phyloP scores from a whole-genome alignment of 2,888 invertebrate genomes.

The Watsonalla cultraria region DNA sequence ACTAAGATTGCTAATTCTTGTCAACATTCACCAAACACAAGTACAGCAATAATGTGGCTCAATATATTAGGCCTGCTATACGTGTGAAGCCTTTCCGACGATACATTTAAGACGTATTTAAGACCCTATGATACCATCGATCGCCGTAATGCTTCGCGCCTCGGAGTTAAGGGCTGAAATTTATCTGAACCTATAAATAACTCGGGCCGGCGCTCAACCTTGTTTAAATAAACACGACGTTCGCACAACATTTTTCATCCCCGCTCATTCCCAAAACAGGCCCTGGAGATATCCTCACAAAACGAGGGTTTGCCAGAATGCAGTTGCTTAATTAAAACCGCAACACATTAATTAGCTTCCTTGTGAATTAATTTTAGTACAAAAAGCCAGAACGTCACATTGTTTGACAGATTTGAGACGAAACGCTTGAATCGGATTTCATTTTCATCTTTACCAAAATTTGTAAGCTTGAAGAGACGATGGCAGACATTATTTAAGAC shows the following conservation, averaged over 20 bases:
- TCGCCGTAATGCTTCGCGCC: constrained; percentile 41
- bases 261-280: constrained; percentile 28
- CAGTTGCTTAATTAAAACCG: constrained; percentile 40
- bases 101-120: constrained; percentile 18
- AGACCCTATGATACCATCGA: constrained; percentile 43
- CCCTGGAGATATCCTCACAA: constrained; percentile 26
- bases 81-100: constrained; percentile 4
- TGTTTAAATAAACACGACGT: constrained; percentile 63
- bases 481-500: no score
- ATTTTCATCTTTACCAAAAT: no score
- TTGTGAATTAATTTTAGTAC: background rate
- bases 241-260: constrained; percentile 65
- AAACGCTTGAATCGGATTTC: no score
- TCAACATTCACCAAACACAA: no score
- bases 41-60: no score
- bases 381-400: background rate
- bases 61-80: constrained; percentile 3
- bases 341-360: constrained; percentile 6
- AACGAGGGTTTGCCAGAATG: constrained; percentile 18
- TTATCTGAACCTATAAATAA: constrained; percentile 68
- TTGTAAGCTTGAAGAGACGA: no score
- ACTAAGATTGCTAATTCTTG: no score
- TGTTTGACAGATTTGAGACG: background rate
- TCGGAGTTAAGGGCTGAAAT: constrained; percentile 52
- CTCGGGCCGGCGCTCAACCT: constrained; percentile 41